These are phyloP conservation scores for Nothocercus julius DNA, from an alignment of 2,113 vertebrate genomes.

Conservation along the genomic window DNA sequence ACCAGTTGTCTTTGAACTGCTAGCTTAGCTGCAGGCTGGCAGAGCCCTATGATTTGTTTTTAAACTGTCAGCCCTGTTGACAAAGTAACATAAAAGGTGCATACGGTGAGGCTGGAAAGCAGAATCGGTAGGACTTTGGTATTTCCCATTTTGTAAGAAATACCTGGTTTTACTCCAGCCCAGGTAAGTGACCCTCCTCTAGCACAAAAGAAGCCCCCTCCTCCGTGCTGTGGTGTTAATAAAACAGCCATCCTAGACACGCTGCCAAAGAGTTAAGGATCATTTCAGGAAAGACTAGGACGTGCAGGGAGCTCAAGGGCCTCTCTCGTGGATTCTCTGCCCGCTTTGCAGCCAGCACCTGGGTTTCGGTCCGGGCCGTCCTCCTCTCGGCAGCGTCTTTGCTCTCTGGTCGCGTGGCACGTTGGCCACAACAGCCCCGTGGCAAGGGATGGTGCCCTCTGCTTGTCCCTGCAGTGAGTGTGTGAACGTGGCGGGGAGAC, in stretches of 20 bases:
- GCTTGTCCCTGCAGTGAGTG: neutral
- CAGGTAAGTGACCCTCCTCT: neutral
- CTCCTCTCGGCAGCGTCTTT: neutral
- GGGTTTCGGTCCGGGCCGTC: neutral
- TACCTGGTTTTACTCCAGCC: neutral
- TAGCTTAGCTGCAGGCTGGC: neutral
- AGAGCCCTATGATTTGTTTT: neutral
- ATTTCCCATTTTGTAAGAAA: neutral
- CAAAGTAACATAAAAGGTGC: neutral
- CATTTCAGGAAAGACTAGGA: neutral
- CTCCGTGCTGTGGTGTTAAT: neutral
- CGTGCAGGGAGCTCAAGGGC: neutral
- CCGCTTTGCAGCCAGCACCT: neutral
- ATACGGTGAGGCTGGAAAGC: neutral
- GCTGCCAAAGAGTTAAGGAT: too few species aligned
- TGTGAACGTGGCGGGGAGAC: neutral
- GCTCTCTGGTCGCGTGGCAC: neutral
- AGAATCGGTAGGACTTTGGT: neutral
- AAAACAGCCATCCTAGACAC: too few species aligned
- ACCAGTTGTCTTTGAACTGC: neutral
- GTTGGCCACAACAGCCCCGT: neutral
- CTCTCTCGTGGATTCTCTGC: neutral
- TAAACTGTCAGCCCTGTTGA: neutral
- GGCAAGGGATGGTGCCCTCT: neutral
- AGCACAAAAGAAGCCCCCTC: neutral